Base-by-base conservation (phyloP, 1,140 invertebrate genomes). In the Drosophila kurseongensis region DNA sequence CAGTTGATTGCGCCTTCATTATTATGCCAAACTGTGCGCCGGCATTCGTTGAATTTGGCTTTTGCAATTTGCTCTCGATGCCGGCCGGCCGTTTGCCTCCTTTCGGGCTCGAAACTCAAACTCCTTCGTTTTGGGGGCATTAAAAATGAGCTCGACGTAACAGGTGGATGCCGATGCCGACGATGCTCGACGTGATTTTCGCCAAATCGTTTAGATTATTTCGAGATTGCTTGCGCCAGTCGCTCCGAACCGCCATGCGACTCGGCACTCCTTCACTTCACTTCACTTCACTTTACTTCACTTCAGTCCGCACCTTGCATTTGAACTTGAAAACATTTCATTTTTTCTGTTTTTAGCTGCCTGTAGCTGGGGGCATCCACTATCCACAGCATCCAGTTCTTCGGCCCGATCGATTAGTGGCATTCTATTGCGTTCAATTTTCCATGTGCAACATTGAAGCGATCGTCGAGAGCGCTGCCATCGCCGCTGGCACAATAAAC, bases 341-440 rank as follows among this genome's bases (percentile, higher is more conserved):
- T 89, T 89, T 89, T 71, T 72, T 68, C 41, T 41, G 67, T 41
- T 58, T 50, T 42, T 32, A 29, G 23, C 9, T 66, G 47, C 38
- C 14, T 66, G 60, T 85, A 74, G 83, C 84, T 89, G 58, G 73
- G 77, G 84, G 84, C 80, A 59, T 47, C 59, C 56, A 65, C 32
- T 27, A 32, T 51, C 63, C 36, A 58, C 18, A 52, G 42, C 55
- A 60, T 50, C 65, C 67, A 72, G 67, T 71, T 72, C 68, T 41
- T 71, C 38, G 66, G 59, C 47, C 52, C 80, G 84, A 89, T 89
- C 84, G 84, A 89, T 89, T 89, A 89, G 84, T 89, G 84, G 84
- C 84, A 89, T 89, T 89, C 84, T 89, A 89, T 89, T 89, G 84
- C 84, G 84, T 89, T 89, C 84, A 89, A 89, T 89, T 89, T 88